Percentiles rank a stretch among this genome's conserved stretches.
Evolutionary conservation across 2,113 vertebrate species (phyloP).

Genomic region (Hippocampus guttulatus): DNA sequence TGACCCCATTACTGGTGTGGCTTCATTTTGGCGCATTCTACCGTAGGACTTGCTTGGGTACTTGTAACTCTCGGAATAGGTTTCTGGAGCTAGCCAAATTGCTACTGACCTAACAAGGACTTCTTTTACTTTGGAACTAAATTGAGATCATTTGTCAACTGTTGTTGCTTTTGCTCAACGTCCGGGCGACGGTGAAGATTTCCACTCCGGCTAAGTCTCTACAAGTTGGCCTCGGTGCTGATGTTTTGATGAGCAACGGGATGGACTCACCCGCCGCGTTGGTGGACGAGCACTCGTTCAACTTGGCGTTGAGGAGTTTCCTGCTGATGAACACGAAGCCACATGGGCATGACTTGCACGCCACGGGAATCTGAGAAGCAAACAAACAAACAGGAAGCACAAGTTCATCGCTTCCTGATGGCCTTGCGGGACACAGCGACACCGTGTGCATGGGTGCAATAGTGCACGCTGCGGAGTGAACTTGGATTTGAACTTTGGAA

Average conservation of each 20-base stretch:
- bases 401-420: not conserved
- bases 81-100: not conserved
- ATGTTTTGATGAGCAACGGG: not conserved
- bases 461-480: not conserved
- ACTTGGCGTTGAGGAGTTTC: conserved; percentile 91
- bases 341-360: conserved; percentile 95
- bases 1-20: no score
- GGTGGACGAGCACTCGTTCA: conserved; percentile 80
- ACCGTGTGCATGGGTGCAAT: not conserved
- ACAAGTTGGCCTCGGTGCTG: not conserved
- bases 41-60: no score
- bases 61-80: not conserved
- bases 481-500: not conserved
- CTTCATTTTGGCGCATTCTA: no score
- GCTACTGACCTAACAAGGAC: not conserved
- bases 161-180: no score
- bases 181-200: no score
- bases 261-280: conserved; percentile 70
- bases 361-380: conserved; percentile 85
- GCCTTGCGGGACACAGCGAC: not conserved
- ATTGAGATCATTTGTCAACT: no score
- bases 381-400: conserved; percentile 16
- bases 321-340: conserved; percentile 97
- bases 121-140: not conserved
- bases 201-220: no score